phyloP scores from a whole-genome alignment of 2,888 invertebrate genomes.

The Allolobophora icterica region DNA sequence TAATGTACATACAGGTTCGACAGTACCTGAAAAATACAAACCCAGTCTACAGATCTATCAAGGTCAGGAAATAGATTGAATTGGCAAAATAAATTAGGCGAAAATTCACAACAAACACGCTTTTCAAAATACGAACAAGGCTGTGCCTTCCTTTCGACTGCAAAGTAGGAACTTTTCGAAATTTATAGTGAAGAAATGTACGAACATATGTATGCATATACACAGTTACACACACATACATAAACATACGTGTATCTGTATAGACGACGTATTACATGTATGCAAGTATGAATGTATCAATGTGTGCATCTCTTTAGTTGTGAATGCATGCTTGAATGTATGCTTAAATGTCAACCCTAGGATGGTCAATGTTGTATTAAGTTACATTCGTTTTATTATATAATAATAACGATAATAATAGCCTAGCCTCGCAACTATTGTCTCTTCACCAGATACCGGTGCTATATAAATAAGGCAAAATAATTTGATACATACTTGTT shows the following conservation, averaged over 20 bases:
- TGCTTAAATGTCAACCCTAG: too few species aligned
- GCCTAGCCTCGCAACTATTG: background rate
- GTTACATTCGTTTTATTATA: too few species aligned
- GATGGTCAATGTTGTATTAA: too few species aligned
- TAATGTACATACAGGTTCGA: conserved; percentile 80
- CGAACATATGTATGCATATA: too few species aligned
- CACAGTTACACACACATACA: too few species aligned
- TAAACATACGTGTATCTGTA: too few species aligned
- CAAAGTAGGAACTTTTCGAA: too few species aligned
- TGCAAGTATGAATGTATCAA: background rate
- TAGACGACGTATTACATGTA: too few species aligned
- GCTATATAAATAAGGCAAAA: background rate
- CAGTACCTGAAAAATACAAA: conserved; percentile 70
- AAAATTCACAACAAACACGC: too few species aligned
- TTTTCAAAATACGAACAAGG: too few species aligned
- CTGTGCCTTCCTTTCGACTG: too few species aligned
- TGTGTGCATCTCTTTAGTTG: background rate
- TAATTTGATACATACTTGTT: conserved; percentile 69
- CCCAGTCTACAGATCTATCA: background rate
- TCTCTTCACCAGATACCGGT: background rate
- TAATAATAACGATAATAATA: background rate
- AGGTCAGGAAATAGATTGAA: background rate
- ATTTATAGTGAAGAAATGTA: too few species aligned
- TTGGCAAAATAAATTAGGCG: background rate
- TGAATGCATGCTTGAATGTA: background rate